Evolutionary conservation across 2,888 invertebrate genomes (phyloP), one percentile per base, ranked within the genome.

Genomic region (Aporophyla lueneburgensis): DNA sequence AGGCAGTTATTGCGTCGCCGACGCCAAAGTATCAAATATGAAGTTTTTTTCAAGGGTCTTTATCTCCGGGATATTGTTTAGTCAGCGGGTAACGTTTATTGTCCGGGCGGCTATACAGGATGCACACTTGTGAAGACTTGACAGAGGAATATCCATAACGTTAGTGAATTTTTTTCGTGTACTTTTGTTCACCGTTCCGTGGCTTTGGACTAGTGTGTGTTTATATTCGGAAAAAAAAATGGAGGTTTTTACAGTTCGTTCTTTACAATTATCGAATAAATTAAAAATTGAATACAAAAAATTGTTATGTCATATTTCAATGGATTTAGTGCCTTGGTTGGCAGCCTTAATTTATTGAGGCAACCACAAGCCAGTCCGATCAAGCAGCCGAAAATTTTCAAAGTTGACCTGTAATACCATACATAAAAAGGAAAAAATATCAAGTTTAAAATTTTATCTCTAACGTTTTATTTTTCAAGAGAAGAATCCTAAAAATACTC

Each of bases 51-150:
- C 78, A 85, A 87, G 81, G 74, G 78, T 71, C 76, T 88, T 90
- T 88, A 88, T 89, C 90, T 86, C 58, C 27, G 74, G 71, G 85
- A 86, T 87, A 91, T 90, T 91, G 91, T 91, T 91, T 91, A 90
- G 90, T 89, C 90, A 91, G 91, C 89, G 79, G 76, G 83, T 76
- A 85, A 75, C 81, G 86, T 61, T 90, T 89, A 91, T 91, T 92
- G 88, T 90, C 80, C 78, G 59, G 61, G 62, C 49, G 65, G 61
- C 43, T 74, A 66, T 59, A 80, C 73, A 73, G 84, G 73, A 80
- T 80, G 75, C 80, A 86, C 10, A 73, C 84, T 86, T 74, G 63
- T 73, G 68, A 58, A 81, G 68, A 56, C 77, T 68, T 74, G 67
- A 85, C 62, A 53, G 62, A 33, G 19, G 27, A 70, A 84, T 63